Conservation (phyloP, 2,113 vertebrate genomes). For the Odontesthes bonariensis region DNA sequence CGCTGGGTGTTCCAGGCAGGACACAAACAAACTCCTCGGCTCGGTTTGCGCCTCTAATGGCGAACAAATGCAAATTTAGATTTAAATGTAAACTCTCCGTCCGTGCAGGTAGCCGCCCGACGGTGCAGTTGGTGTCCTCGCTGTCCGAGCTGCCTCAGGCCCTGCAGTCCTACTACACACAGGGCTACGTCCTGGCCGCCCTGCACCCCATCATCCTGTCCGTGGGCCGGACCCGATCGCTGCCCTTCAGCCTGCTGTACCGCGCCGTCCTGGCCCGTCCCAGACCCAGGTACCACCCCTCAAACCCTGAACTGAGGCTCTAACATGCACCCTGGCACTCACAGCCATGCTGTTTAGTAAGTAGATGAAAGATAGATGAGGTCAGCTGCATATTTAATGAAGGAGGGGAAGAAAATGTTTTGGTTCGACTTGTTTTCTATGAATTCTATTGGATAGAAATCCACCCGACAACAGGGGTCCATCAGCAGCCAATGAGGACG, state of each 20-base stretch:
- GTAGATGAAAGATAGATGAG: conserved; percentile 73
- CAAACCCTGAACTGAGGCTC: background rate
- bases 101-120: conserved; percentile 87
- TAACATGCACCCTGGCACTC: background rate
- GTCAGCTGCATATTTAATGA: conserved; percentile 74
- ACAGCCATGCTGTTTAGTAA: conserved; percentile 42
- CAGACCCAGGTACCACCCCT: conserved; percentile 84
- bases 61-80: background rate
- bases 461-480: conserved; percentile 63
- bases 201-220: conserved; percentile 93
- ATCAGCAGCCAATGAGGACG: conserved; percentile 55
- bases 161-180: conserved; percentile 92
- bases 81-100: background rate
- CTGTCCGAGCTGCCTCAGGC: conserved; percentile 89
- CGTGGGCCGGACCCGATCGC: conserved; percentile 82
- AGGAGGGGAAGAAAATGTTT: conserved; percentile 19
- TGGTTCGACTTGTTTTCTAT: conserved; percentile 6
- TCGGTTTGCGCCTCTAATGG: too few relatives aligned
- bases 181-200: conserved; percentile 89
- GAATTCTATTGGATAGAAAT: conserved; percentile 55
- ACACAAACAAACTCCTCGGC: too few relatives aligned
- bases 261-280: conserved; percentile 88
- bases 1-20: conserved; percentile 50
- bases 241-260: conserved; percentile 92
- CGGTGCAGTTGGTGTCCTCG: conserved; percentile 90